A percentile compares a stretch with the other conserved stretches of the same genome.
Conservation (phyloP, 2,797 vertebrate species). For the Gallinago nigripennis region DNA sequence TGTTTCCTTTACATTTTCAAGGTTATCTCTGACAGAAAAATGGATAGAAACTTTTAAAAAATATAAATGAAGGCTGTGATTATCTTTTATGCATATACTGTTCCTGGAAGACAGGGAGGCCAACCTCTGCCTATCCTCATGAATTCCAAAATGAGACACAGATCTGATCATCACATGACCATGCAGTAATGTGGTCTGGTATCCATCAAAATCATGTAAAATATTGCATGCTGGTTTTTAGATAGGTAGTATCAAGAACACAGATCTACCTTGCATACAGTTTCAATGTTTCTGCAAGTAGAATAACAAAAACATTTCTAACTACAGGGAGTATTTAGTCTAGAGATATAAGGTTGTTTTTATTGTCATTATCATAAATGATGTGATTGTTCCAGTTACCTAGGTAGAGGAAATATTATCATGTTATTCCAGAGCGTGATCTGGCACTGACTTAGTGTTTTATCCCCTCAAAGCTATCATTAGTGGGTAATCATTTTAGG, state of each 20-base stretch:
- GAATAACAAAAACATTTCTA: not conserved
- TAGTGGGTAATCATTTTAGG: constrained; percentile 45
- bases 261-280: not conserved
- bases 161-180: not conserved
- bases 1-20: constrained; percentile 46
- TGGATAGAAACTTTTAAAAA: not conserved
- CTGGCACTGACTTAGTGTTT: constrained; percentile 31
- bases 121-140: not conserved
- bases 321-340: constrained; percentile 18
- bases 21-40: constrained; percentile 44
- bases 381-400: constrained; percentile 44
- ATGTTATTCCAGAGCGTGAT: constrained; percentile 25
- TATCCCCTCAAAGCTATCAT: constrained; percentile 54
- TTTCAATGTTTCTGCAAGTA: not conserved
- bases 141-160: not conserved
- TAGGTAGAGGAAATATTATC: constrained; percentile 37
- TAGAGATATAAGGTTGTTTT: constrained; percentile 33
- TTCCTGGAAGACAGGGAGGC: not conserved
- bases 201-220: not conserved
- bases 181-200: not conserved
- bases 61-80: constrained; percentile 2
- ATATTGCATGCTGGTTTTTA: not conserved
- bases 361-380: constrained; percentile 45
- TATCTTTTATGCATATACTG: not conserved
- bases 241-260: not conserved